Evolutionary conservation across 2,113 vertebrate species (phyloP).

Genomic region (Misgurnus anguillicaudatus): DNA sequence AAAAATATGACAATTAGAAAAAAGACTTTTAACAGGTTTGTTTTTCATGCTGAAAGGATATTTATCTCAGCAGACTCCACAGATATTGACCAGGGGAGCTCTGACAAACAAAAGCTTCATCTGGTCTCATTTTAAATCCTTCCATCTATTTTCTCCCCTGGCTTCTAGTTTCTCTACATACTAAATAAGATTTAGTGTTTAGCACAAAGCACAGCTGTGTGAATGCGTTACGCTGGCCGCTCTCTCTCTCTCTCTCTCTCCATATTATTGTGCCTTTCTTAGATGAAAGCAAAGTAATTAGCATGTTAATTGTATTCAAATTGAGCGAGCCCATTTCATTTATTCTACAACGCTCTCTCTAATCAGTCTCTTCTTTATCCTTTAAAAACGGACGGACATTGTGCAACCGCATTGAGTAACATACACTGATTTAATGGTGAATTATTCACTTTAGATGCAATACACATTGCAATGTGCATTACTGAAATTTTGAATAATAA

Average conservation of each 20-base stretch:
- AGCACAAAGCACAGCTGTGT: slow-evolving; percentile 14
- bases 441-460: slow-evolving; percentile 31
- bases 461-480: no score
- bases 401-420: background rate
- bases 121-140: background rate
- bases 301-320: slow-evolving; percentile 56
- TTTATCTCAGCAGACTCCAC: slow-evolving; percentile 33
- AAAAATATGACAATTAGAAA: no score
- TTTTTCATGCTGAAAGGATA: slow-evolving; percentile 9
- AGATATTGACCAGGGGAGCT: slow-evolving; percentile 5
- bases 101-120: slow-evolving; percentile 4
- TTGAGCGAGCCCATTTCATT: slow-evolving; percentile 48
- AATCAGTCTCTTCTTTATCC: slow-evolving; percentile 9
- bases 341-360: slow-evolving; percentile 30
- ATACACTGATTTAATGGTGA: slow-evolving; percentile 40
- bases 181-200: slow-evolving; percentile 8
- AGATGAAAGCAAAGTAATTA: slow-evolving; percentile 47
- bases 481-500: no score
- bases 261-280: slow-evolving; percentile 41
- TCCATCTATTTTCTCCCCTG: slow-evolving; percentile 12
- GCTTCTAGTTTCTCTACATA: slow-evolving; percentile 6
- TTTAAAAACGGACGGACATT: slow-evolving; percentile 35
- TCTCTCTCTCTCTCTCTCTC: background rate
- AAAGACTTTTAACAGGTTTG: background rate
- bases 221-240: slow-evolving; percentile 16